phyloP scores from a whole-genome alignment of 2,888 invertebrate species.

The Blera fallax region DNA sequence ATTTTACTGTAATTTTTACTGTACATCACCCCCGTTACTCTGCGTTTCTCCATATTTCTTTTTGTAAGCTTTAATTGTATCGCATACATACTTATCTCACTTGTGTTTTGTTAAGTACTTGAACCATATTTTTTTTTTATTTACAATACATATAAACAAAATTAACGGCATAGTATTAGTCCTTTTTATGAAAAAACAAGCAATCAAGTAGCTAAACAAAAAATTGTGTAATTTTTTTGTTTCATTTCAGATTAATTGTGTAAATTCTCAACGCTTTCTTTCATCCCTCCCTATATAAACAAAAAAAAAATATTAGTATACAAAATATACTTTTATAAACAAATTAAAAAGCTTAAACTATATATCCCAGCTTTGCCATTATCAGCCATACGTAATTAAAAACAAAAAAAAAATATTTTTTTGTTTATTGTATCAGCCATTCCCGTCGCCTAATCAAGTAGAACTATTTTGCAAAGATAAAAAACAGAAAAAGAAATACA shows the following conservation, averaged over 20 bases:
- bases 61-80: constrained; percentile 61
- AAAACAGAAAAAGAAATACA: constrained; percentile 47
- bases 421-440: constrained; percentile 69
- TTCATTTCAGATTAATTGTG: constrained; percentile 81
- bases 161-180: constrained; percentile 61
- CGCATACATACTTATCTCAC: neutral
- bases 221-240: constrained; percentile 77
- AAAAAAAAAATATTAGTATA: constrained; percentile 63
- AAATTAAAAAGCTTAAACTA: constrained; percentile 68
- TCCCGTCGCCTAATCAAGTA: constrained; percentile 70
- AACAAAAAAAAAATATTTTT: constrained; percentile 34
- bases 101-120: constrained; percentile 19
- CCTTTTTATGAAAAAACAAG: constrained; percentile 47
- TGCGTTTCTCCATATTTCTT: constrained; percentile 34
- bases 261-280: constrained; percentile 77
- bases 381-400: constrained; percentile 67
- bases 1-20: constrained; percentile 24
- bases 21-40: constrained; percentile 27
- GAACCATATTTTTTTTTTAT: constrained; percentile 32
- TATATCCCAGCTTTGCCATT: constrained; percentile 73
- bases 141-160: constrained; percentile 32
- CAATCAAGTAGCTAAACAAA: constrained; percentile 62
- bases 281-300: constrained; percentile 68
- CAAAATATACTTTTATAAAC: constrained; percentile 61
- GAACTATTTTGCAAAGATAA: constrained; percentile 57